Conservation (phyloP, 2,888 invertebrate genomes). For the Corbicula japonica region DNA sequence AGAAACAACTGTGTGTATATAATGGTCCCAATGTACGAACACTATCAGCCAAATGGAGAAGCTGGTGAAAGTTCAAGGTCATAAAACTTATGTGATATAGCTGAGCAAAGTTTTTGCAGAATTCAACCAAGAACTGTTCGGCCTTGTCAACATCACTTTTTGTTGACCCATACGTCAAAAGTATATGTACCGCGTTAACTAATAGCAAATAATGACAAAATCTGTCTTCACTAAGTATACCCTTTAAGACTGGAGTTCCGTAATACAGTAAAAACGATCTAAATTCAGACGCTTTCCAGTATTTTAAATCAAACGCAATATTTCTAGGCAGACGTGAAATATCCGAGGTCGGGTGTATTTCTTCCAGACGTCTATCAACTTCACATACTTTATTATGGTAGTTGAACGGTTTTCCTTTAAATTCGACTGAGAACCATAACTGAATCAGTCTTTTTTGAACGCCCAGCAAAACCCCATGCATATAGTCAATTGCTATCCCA, state of each 20-base stretch:
- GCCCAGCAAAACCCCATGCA: conserved; percentile 59
- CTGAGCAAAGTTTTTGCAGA: conserved; percentile 26
- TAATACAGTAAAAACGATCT: conserved; percentile 53
- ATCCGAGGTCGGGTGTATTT: conserved; percentile 42
- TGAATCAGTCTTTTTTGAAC: conserved; percentile 56
- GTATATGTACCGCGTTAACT: conserved; percentile 48
- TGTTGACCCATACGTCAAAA: conserved; percentile 30
- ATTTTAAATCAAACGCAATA: conserved; percentile 40
- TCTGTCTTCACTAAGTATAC: conserved; percentile 37
- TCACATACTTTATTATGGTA: conserved; percentile 16
- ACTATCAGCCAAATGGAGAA: conserved; percentile 60
- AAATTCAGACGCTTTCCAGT: conserved; percentile 64
- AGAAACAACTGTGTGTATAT: conserved; percentile 62
- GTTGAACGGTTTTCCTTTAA: conserved; percentile 37
- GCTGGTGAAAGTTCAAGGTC: conserved; percentile 61
- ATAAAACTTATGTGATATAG: conserved; percentile 50
- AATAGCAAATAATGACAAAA: conserved; percentile 49
- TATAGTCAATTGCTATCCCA: conserved; percentile 29
- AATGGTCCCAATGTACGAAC: conserved; percentile 60
- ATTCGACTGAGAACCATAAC: conserved; percentile 47
- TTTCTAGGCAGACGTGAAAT: conserved; percentile 48
- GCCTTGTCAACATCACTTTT: conserved; percentile 26
- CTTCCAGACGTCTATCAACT: conserved; percentile 33
- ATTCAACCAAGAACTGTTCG: conserved; percentile 39
- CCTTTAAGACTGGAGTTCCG: conserved; percentile 38